These are phyloP conservation scores for Drosophila kepulauana DNA, from an alignment of 1,140 invertebrate species.

Conservation along the genomic window DNA sequence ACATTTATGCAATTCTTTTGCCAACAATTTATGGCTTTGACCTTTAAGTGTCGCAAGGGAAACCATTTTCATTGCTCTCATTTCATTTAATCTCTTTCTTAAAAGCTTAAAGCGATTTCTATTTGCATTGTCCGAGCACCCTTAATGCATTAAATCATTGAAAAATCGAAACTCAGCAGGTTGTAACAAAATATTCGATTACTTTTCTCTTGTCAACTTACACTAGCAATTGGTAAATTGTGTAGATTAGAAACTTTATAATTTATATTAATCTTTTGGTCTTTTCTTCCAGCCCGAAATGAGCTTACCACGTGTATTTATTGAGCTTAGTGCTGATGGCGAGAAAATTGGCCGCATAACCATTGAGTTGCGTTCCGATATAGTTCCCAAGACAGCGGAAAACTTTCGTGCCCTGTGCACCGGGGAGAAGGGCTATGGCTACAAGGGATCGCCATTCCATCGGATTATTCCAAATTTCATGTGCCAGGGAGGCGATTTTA, in stretches of 20 bases:
- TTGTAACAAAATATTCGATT: not conserved
- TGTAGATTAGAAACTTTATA: not conserved
- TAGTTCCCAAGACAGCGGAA: constrained; percentile 96
- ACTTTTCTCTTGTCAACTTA: not conserved
- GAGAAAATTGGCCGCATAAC: constrained; percentile 30
- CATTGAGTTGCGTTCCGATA: constrained; percentile 92
- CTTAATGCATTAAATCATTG: not conserved
- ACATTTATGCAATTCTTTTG: constrained; percentile 37
- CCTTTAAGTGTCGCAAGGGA: constrained; percentile 31
- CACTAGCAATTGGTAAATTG: not conserved
- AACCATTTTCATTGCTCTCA: constrained; percentile 39
- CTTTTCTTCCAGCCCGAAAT: not conserved
- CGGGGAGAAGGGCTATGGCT: constrained; percentile 96
- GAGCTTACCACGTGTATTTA: constrained; percentile 40
- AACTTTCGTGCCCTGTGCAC: constrained; percentile 97
- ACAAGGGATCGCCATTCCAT: constrained; percentile 95
- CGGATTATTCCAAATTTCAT: constrained; percentile 98
- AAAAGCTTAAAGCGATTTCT: constrained; percentile 2
- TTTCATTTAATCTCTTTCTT: constrained; percentile 20
- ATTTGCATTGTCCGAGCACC: not conserved
- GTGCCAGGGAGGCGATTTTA: constrained; percentile 98
- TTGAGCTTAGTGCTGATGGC: constrained; percentile 34
- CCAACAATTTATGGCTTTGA: constrained; percentile 47
- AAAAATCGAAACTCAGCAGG: not conserved
- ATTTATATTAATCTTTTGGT: not conserved